Evolutionary conservation across 2,797 vertebrate species (phyloP), one percentile per base, ranked within the genome.

Genomic region (Pogonophryne albipinna): DNA sequence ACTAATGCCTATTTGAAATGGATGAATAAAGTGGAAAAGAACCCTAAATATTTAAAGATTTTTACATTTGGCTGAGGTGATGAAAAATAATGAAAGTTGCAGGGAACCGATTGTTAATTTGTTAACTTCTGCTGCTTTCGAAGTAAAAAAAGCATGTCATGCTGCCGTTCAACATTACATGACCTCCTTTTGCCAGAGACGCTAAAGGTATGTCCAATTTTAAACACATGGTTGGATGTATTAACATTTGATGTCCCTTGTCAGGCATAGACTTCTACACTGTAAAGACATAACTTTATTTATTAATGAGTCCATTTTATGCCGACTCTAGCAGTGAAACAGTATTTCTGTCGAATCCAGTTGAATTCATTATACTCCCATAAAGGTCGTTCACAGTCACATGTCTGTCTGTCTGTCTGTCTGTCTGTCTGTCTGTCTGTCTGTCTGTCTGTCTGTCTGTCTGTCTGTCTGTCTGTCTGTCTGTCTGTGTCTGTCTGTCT

Each of bases 361-460:
- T 31, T 19, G 0, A 46, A 52, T 11, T 38, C 15, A n/a, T 53
- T 50, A 34, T 23, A 10, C 14, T 27, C 60, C 44, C 34, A 58
- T 17, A 23, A 10, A 11, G 14, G n/a, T 38, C 34, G 8, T 4
- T 20, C 0, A 50, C 41, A 49, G 8, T 27, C 27, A 27, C 62
- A 27, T 27, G 27, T 27, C 27, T 27, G 27, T 27, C 52, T 44
- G 66, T 72, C 63, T 57, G 52, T 56, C 52, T 44, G 66, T 72
- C 63, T 57, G 52, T 71, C 66, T 71, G 17, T 53, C 69, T 71
- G 17, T 53, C 69, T n/a, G n/a, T n/a, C n/a, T n/a, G n/a, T n/a
- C n/a, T n/a, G n/a, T n/a, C n/a, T n/a, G n/a, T n/a, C n/a, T n/a
- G n/a, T n/a, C n/a, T n/a, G n/a, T n/a, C n/a, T n/a, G n/a, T n/a